Base-by-base conservation (phyloP, 1,140 invertebrate species). In the Magallana ariakensis region DNA sequence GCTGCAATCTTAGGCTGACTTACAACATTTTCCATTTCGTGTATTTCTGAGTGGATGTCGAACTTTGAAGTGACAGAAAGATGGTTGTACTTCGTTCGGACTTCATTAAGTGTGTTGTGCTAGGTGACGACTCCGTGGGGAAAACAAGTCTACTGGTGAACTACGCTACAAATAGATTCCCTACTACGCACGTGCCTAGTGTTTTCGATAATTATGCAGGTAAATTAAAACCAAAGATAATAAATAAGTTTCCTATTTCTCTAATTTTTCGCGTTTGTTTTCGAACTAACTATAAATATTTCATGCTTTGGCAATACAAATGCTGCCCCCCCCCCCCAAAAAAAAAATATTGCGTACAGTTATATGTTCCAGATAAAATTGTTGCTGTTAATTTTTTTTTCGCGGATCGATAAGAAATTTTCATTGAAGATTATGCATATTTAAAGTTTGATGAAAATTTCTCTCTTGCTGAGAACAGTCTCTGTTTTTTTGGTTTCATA, bases 71-170 rank as follows among this genome's bases (percentile, higher is more conserved):
- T 75, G n/a, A 60, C n/a, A 16, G 15, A 22, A 60, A 54, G 9
- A 88, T 88, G 87, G 87, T 88, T 15, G 84, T 88, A 56, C 80
- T 84, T 19, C 57, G 86, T n/a, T 82, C 85, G 9, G 84, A 87
- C 4, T 83, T 85, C 88, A 87, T 91, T 8, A 91, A 90, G 75
- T 92, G 92, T 89, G 92, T 91, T 54, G 91, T 91, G n/a, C 88
- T 92, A 26, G 92, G 92, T 11, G 92, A 92, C 82, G 92, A 91
- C 58, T 85, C 84, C 33, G 90, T 92, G 2, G 91, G 91, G 7
- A 92, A 92, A 84, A 92, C 91, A 7, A 92, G 91, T 82, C 91
- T 92, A 90, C 83, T 93, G 16, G 88, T 93, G 57, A 92, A 91
- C 53, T 93, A 92, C 84, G 91, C 92, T 57, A 92, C 91, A 62